phyloP scores from a whole-genome alignment of 2,888 invertebrate species.

The Epirrhoe tristata region DNA sequence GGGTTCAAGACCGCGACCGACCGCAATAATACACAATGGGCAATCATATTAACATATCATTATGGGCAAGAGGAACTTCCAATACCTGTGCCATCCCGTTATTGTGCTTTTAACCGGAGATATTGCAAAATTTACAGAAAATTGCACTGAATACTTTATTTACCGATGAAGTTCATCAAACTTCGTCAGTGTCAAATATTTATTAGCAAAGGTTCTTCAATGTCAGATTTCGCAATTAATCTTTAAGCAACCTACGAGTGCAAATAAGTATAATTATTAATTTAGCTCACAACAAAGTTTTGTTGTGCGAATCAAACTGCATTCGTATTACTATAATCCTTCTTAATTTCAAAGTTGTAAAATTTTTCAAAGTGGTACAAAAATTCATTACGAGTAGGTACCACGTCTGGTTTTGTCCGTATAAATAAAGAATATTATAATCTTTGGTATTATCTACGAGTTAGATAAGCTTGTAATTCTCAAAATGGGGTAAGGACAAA shows the following conservation, averaged over 20 bases:
- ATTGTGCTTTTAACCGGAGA: conserved; percentile 17
- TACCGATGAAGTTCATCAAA: neutral
- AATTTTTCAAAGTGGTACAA: too few species aligned
- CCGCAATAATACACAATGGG: conserved; percentile 79
- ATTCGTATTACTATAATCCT: too few species aligned
- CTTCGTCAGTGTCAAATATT: neutral
- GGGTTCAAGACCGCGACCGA: conserved; percentile 71
- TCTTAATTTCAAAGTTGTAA: too few species aligned
- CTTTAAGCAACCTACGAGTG: neutral
- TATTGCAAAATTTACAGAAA: neutral
- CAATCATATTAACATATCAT: conserved; percentile 82
- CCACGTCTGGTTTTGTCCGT: too few species aligned
- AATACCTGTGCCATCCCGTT: conserved; percentile 35
- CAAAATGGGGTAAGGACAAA: too few species aligned
- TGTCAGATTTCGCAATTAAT: neutral
- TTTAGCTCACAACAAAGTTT: neutral
- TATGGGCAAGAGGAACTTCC: conserved; percentile 56
- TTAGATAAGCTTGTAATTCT: neutral
- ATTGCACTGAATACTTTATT: neutral
- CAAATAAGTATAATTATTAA: neutral
- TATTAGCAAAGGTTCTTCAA: neutral
- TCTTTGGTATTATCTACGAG: neutral
- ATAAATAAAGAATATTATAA: too few species aligned
- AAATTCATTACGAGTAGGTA: too few species aligned
- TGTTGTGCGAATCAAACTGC: neutral